Evolutionary conservation across 1,140 invertebrate genomes (phyloP).

Genomic region (Bombus ignitus): DNA sequence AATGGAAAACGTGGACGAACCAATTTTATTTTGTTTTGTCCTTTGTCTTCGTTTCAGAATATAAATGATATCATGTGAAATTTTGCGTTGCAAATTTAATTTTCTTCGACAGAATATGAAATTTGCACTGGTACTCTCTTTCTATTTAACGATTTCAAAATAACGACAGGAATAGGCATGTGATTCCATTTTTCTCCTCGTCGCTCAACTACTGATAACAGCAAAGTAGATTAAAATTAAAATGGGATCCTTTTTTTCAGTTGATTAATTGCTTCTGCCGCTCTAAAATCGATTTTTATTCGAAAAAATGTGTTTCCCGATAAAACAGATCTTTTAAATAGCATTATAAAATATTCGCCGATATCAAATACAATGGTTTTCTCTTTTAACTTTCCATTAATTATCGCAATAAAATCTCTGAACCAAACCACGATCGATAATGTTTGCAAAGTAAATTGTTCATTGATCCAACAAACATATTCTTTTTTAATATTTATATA

Average conservation of each 20-base stretch:
- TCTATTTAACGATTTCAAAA: background rate
- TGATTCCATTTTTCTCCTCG: background rate
- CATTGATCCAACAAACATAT: background rate
- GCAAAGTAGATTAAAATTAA: background rate
- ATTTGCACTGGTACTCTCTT: background rate
- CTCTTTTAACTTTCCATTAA: background rate
- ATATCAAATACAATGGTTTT: background rate
- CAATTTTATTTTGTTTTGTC: background rate
- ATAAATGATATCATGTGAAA: background rate
- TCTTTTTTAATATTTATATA: background rate
- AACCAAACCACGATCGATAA: background rate
- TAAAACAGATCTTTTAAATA: background rate
- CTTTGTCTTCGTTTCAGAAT: background rate
- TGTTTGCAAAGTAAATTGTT: background rate
- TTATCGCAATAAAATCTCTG: background rate
- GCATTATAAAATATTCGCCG: background rate
- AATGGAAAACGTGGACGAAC: too few species aligned
- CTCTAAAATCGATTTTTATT: background rate
- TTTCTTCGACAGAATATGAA: background rate
- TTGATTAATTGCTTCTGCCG: background rate
- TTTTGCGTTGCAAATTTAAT: conserved; percentile 5
- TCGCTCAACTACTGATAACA: background rate
- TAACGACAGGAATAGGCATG: background rate
- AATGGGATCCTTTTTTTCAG: background rate
- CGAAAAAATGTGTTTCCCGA: background rate